Evolutionary conservation across 2,888 invertebrate genomes (phyloP), one percentile per base, ranked within the genome.

Genomic region (Stratiomys singularior): DNA sequence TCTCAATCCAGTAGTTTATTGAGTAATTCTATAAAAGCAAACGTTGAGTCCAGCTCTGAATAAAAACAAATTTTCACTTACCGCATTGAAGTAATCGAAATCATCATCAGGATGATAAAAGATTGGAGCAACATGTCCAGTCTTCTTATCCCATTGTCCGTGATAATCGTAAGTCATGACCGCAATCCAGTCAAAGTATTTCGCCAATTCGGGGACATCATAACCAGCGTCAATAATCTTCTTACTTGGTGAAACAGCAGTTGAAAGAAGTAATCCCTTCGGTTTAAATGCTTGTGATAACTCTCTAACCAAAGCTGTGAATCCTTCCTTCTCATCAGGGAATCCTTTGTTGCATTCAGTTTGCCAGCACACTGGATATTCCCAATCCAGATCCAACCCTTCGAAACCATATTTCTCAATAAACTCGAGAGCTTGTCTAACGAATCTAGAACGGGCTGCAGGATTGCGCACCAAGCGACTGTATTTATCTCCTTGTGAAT

Each of bases 361-460:
- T 92, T 94, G 84, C 87, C 87, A 87, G 52, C 88, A 87, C 0
- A 87, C 87, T 0, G 97, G 97, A 86, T 97, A 97, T 84, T 97
- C 97, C 96, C 96, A 97, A 84, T 97, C 97, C 69, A 97, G 88
- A 85, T 96, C 96, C n/a, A 97, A 88, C n/a, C 97, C 97, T 83
- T 97, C 96, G 84, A 97, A 97, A 72, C 91, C 91, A 82, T 94
- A 92, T 84, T 93, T 93, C 80, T 93, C 91, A 64, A 96, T 87
- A 84, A 96, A 96, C 80, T 91, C 89, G 0, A 96, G 83, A 0
- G 92, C 92, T 82, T 96, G 93, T 4, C 89, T 89, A 9, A 96
- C 91, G 83, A 96, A 97, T 80, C 91, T 90, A 0, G 89, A 89
- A 72, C 96, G 90, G 0, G 94, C 92, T 0, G 90, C 85, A 0